Evolutionary conservation across 2,888 invertebrate species (phyloP).

Genomic region (Isotomurus palustris): DNA sequence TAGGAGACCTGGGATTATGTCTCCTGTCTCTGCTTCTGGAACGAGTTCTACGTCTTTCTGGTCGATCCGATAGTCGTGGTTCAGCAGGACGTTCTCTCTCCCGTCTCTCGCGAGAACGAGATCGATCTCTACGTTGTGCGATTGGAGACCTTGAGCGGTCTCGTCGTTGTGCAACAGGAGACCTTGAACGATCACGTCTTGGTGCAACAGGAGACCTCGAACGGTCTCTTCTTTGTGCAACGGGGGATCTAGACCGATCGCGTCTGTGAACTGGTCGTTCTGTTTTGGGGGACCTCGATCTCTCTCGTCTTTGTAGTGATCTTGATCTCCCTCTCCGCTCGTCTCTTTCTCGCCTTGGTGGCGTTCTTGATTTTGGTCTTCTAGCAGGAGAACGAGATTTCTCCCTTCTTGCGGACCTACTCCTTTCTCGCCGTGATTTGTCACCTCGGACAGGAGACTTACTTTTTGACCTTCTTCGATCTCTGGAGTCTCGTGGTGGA

Average conservation of each 20-base stretch:
- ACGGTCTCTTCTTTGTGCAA: slow-evolving; percentile 48
- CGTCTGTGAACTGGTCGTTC: slow-evolving; percentile 5
- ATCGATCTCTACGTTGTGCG: slow-evolving; percentile 14
- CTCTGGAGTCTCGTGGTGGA: slow-evolving; percentile 6
- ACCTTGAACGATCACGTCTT: slow-evolving; percentile 4
- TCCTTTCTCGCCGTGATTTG: slow-evolving; percentile 47
- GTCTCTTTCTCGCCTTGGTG: neutral
- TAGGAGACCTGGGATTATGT: neutral
- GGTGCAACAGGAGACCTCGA: neutral
- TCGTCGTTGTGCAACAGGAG: neutral
- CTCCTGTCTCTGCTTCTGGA: neutral
- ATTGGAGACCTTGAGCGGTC: neutral
- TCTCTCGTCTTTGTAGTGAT: slow-evolving; percentile 14
- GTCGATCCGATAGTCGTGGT: neutral
- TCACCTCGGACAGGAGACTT: slow-evolving; percentile 51
- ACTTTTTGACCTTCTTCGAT: slow-evolving; percentile 17
- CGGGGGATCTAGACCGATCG: slow-evolving; percentile 18
- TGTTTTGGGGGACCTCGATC: slow-evolving; percentile 11
- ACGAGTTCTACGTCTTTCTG: neutral
- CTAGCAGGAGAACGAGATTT: slow-evolving; percentile 24
- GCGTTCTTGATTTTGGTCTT: slow-evolving; percentile 17
- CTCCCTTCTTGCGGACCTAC: slow-evolving; percentile 49
- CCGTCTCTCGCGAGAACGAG: slow-evolving; percentile 6
- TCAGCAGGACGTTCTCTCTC: neutral
- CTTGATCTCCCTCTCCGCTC: slow-evolving; percentile 35